Evolutionary conservation across 2,797 vertebrate genomes (phyloP), one percentile per base, ranked within the genome.

Genomic region (Sardinella longiceps): DNA sequence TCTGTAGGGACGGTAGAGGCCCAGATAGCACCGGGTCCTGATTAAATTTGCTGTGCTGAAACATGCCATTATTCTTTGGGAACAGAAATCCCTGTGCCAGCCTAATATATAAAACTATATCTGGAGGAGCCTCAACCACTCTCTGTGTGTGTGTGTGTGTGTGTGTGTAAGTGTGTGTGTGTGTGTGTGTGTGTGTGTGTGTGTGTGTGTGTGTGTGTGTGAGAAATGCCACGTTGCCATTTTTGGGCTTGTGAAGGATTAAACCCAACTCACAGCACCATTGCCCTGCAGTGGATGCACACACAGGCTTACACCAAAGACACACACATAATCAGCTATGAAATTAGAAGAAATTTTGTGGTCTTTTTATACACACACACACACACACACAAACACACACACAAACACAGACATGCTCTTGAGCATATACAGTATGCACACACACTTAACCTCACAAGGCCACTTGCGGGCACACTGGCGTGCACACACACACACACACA

Each of bases 111-210:
- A 56, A 56, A 56, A 56, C 51, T 56, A 23, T 48, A 48, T 50
- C 48, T 50, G 48, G 48, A 50, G 48, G 15, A 50, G 48, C 48
- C 15, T 3, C 48, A 1, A 14, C 48, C 46, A 50, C 2, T 48
- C n/a, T 48, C 20, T 63, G 20, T 63, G 58, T 70, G 28, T 70
- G 63, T 70, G 63, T 70, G 25, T 70, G 63, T 70, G 63, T 33
- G 25, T 70, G 63, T 33, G 25, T 70, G 25, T 70, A 28, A 15
- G 25, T 70, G 63, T 70, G 63, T 70, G 63, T 33, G 58, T 28
- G 7, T 63, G 45, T 51, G 43, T 37, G 6, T 33, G 0, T 37
- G 80, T n/a, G 37, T 45, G 3, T 33, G 33, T 45, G 15, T 18
- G 25, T 0, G 4, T 9, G 12, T 1, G 25, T 1, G 15, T 3